Base-by-base conservation (phyloP, 2,113 vertebrate genomes). In the Dipodomys merriami region DNA sequence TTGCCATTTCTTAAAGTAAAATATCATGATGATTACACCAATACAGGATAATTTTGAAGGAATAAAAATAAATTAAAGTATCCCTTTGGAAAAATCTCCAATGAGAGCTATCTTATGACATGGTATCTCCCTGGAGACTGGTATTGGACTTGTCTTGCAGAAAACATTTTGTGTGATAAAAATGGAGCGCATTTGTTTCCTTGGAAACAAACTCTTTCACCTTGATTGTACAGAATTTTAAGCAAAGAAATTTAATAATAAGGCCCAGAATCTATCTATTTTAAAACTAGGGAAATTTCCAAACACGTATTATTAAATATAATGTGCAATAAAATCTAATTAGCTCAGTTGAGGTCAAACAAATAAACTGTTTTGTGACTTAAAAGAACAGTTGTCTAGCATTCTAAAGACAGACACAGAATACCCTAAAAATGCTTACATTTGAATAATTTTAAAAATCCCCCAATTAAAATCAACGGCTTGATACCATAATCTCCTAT, bases 161-260 rank as follows among this genome's bases (percentile, higher is more conserved):
- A 97, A 98, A 88, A 93, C 76, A 53, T 83, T 84, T 93, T 96
- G 86, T 78, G 95, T 96, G 39, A 96, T 77, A 87, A 82, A 97
- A 97, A 96, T 2, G 92, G 83, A 49, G 95, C 91, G 94, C 96
- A 72, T 98, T 97, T 97, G 98, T 98, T 98, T 98, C 98, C 98
- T 97, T 98, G 98, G 98, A 98, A 98, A 98, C 98, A 98, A 97
- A 97, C 97, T 97, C 94, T 97, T 96, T 98, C 97, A 98, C 97
- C 97, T 98, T 92, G 95, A 44, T 46, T 60, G 5, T 96, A 95
- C 95, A 96, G 93, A 74, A 93, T 93, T 97, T 96, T 86, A 72
- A 97, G 96, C 86, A 97, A 95, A 94, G 96, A 91, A 97, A 97
- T 94, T 96, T 93, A 74, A 92, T 82, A 95, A 98, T 97, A 96